Evolutionary conservation across 2,888 invertebrate genomes (phyloP).

Genomic region (Monoplex corrugatus): DNA sequence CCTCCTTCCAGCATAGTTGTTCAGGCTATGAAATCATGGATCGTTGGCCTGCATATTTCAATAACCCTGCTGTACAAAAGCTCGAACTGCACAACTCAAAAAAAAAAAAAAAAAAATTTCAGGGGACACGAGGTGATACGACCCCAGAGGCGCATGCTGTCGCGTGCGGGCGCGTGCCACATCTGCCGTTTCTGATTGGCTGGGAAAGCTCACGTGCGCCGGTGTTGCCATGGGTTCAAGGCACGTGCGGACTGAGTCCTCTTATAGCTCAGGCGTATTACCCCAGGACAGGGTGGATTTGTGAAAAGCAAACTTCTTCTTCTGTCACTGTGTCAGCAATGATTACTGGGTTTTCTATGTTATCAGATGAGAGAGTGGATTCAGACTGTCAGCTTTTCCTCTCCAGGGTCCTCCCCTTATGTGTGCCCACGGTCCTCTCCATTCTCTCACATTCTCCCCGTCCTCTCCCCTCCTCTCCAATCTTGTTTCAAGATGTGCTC

Average conservation of each 20-base stretch:
- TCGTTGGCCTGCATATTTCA: background rate
- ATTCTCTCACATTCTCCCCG: background rate
- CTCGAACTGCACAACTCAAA: background rate
- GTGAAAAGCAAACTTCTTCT: conserved; percentile 35
- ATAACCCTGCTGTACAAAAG: background rate
- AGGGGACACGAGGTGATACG: background rate
- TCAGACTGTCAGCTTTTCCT: background rate
- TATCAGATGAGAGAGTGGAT: conserved; percentile 18
- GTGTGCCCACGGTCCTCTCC: background rate
- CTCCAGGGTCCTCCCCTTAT: background rate
- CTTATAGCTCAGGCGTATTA: background rate
- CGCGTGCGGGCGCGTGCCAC: conserved; percentile 49
- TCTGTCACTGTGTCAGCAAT: conserved; percentile 27
- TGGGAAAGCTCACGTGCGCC: conserved; percentile 30
- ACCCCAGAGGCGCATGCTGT: conserved; percentile 39
- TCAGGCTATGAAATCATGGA: background rate
- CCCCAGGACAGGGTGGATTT: conserved; percentile 12
- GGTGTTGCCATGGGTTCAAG: conserved; percentile 36
- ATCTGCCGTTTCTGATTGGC: conserved; percentile 48
- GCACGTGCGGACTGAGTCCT: conserved; percentile 36
- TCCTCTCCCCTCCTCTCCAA: background rate
- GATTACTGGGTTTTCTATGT: background rate
- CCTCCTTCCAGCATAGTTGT: background rate
- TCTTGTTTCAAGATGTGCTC: background rate
- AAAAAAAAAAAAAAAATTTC: background rate